Evolutionary conservation across 2,113 vertebrate genomes (phyloP).

Genomic region (Brienomyrus brachyistius): DNA sequence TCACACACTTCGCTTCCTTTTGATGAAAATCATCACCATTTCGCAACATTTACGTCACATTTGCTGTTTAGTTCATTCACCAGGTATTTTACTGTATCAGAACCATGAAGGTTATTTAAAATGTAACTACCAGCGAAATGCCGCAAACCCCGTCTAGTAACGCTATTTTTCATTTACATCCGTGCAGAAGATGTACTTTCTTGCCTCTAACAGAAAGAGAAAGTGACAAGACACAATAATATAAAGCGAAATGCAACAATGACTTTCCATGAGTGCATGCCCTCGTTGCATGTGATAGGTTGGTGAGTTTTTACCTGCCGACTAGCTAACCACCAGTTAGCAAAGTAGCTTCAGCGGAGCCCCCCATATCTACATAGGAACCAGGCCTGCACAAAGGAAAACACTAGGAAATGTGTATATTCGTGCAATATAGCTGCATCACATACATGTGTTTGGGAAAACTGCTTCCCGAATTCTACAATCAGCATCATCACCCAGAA

Average conservation of each 20-base stretch:
- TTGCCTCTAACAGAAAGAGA: not conserved
- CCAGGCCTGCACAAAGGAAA: not conserved
- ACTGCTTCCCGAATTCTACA: not conserved
- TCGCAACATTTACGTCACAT: not conserved
- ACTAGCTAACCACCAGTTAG: not conserved
- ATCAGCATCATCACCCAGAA: not conserved
- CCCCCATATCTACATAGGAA: not conserved
- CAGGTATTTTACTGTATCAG: not conserved
- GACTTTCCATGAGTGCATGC: not conserved
- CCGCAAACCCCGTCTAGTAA: not conserved
- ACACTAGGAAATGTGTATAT: not conserved
- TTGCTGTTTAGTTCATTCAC: not conserved
- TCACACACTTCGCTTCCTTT: not conserved
- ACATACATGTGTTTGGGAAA: not conserved
- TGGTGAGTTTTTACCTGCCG: not conserved
- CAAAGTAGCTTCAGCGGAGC: not conserved
- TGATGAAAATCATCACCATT: not conserved
- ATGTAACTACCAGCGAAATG: no score
- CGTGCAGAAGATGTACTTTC: not conserved
- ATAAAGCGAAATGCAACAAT: not conserved
- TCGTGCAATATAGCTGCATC: not conserved
- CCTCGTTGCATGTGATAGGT: not conserved
- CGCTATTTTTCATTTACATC: not conserved
- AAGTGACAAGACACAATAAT: not conserved
- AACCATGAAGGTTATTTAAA: not conserved